A percentile compares a stretch with the other conserved stretches of the same genome.
Conservation (phyloP, 1,140 invertebrate species). For the Temnothorax nylanderi region DNA sequence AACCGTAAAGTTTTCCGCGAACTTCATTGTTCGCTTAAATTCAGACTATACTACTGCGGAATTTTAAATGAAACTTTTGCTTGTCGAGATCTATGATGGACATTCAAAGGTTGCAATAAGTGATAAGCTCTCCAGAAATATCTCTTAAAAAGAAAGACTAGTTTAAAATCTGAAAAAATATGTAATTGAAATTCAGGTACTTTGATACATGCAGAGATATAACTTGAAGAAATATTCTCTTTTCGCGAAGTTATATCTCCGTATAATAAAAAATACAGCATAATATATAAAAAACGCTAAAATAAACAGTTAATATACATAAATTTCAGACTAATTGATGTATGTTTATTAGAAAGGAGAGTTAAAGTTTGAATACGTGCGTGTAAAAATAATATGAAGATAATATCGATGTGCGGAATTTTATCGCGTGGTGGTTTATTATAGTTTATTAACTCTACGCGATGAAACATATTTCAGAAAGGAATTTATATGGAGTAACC, state of each 20-base stretch:
- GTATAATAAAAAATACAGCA: not conserved
- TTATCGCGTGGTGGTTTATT: slow-evolving; percentile 38
- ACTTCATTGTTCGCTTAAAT: not conserved
- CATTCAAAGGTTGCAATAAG: slow-evolving; percentile 22
- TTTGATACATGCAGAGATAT: no score
- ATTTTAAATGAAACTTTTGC: not conserved
- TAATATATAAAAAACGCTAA: not conserved
- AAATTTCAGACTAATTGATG: not conserved
- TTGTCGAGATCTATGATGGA: not conserved
- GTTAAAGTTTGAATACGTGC: not conserved
- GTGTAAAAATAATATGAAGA: slow-evolving; percentile 30
- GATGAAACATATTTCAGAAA: slow-evolving; percentile 28
- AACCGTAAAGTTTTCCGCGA: not conserved
- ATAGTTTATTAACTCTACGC: slow-evolving; percentile 38
- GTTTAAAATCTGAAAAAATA: not conserved
- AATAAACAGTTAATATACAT: not conserved
- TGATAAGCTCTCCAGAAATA: not conserved
- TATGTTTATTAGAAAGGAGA: not conserved
- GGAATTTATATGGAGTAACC: slow-evolving; percentile 44
- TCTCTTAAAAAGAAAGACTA: not conserved
- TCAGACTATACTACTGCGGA: not conserved
- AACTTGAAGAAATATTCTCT: not conserved
- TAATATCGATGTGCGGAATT: slow-evolving; percentile 19
- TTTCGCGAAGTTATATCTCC: not conserved
- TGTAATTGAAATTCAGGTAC: not conserved